A percentile compares a stretch with the other conserved stretches of the same genome.
Conservation (phyloP, 2,113 vertebrate genomes). For the Pantherophis guttatus region DNA sequence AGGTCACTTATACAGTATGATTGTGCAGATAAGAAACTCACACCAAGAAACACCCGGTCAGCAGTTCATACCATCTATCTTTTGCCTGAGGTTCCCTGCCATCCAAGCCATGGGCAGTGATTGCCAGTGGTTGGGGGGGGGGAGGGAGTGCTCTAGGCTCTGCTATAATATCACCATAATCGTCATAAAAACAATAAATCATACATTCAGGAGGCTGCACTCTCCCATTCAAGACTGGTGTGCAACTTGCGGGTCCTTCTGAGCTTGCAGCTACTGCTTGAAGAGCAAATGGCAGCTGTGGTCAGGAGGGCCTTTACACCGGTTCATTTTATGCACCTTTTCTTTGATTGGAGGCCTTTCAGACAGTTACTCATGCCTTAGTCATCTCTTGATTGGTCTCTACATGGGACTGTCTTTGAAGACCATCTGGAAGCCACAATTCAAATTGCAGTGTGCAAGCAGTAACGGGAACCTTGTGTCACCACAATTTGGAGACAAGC, state of each 20-base stretch:
- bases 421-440: neutral
- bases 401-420: neutral
- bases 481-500: neutral
- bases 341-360: too few relatives aligned
- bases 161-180: neutral
- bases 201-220: too few relatives aligned
- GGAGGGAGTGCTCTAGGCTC: neutral
- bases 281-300: neutral
- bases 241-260: neutral
- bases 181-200: neutral
- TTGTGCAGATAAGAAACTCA: too few relatives aligned
- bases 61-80: neutral
- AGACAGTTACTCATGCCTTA: neutral
- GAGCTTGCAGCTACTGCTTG: neutral
- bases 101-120: neutral
- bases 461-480: neutral
- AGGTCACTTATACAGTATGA: too few relatives aligned
- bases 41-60: neutral
- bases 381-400: neutral
- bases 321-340: neutral
- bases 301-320: too few relatives aligned
- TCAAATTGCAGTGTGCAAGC: neutral
- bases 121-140: neutral
- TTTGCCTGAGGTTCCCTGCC: neutral
- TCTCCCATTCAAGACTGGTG: neutral